These are phyloP conservation scores for Tolypeutes matacus DNA, from an alignment of 2,797 vertebrate species.

Conservation along the genomic window DNA sequence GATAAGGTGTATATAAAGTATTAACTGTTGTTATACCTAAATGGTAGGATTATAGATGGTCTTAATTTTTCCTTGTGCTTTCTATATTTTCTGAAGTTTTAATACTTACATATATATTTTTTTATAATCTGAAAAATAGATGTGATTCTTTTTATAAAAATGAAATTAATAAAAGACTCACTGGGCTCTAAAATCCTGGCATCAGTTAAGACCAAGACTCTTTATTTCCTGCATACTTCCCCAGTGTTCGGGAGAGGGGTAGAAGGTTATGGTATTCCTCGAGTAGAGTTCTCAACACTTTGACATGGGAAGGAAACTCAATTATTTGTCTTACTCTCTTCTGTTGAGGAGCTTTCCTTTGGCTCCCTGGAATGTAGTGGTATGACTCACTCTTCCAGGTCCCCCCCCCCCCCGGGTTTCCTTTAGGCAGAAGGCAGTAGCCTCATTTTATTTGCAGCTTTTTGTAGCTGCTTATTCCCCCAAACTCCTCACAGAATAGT, in stretches of 20 bases:
- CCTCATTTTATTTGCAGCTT: not conserved
- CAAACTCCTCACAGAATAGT: conserved; percentile 19
- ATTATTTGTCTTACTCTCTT: no score
- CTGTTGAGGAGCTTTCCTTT: not conserved
- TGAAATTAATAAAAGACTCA: not conserved
- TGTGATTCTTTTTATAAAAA: conserved; percentile 3
- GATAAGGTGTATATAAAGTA: not conserved
- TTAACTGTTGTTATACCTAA: not conserved
- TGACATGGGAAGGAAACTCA: not conserved
- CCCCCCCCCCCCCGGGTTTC: not conserved
- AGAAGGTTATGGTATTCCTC: not conserved
- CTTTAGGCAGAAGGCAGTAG: not conserved
- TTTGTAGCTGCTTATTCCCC: not conserved
- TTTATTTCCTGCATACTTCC: not conserved
- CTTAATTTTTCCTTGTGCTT: conserved; percentile 57
- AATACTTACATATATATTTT: conserved; percentile 4
- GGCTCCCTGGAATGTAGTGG: accelerated
- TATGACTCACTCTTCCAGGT: not conserved
- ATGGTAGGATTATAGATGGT: not conserved
- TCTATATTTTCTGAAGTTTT: conserved; percentile 46
- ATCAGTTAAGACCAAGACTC: not conserved
- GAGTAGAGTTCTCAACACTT: not conserved
- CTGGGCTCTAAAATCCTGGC: not conserved
- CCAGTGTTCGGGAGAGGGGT: not conserved
- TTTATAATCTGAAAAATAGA: conserved; percentile 37